A percentile compares a stretch with the other conserved stretches of the same genome.
Evolutionary conservation across 2,888 invertebrate species (phyloP).

Genomic region (Rhamnusium bicolor): DNA sequence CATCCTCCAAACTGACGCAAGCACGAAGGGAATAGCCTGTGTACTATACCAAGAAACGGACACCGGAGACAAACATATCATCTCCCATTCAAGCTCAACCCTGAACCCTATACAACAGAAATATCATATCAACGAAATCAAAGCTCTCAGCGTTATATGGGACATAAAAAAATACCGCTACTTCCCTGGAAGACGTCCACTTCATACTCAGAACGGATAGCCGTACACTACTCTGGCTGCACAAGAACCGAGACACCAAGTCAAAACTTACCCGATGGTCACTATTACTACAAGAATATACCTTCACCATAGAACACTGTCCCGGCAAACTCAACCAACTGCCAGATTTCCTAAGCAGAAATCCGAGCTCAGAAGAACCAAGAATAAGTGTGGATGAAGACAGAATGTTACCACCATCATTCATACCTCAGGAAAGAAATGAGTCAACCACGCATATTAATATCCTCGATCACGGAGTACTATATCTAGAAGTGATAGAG

Average conservation of each 20-base stretch:
- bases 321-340: not conserved
- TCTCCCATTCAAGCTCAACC: constrained; percentile 46
- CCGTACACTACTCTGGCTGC: constrained; percentile 45
- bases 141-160: constrained; percentile 53
- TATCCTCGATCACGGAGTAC: too few species aligned
- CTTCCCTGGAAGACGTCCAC: constrained; percentile 47
- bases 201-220: constrained; percentile 51
- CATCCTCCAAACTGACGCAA: not conserved
- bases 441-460: not conserved
- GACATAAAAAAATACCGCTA: constrained; percentile 48
- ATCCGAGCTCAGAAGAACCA: too few species aligned
- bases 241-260: constrained; percentile 20
- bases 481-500: too few species aligned
- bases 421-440: not conserved
- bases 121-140: constrained; percentile 54
- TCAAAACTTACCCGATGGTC: constrained; percentile 30
- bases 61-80: constrained; percentile 1
- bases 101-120: constrained; percentile 28
- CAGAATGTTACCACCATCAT: not conserved
- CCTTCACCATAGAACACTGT: not conserved
- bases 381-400: not conserved
- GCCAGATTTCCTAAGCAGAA: not conserved
- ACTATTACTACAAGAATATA: not conserved
- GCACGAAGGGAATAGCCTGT: not conserved
- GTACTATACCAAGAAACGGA: not conserved